Evolutionary conservation across 2,113 vertebrate genomes (phyloP), one percentile per base, ranked within the genome.

Genomic region (Python bivittatus): DNA sequence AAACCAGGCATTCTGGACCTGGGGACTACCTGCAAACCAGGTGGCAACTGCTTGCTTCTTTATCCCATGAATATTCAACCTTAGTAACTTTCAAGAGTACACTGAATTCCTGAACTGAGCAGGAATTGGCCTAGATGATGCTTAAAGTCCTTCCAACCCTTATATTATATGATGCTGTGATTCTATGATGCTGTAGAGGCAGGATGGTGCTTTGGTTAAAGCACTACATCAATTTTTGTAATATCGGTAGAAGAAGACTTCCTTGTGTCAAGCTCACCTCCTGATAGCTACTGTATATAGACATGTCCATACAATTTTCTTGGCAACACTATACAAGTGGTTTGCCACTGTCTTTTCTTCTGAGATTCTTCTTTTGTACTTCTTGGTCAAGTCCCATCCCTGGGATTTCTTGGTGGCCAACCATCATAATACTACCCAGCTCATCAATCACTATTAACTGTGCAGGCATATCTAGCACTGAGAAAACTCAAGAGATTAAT

Each of bases 401-500:
- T 68, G 64, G 29, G 64, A 68, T 68, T n/a, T 68, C 29, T 68
- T 68, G 29, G 12, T 68, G 64, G 12, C 29, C 64, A n/a, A 68
- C n/a, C 64, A 68, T 68, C 29, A 68, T 15, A 68, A n/a, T n/a
- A 33, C 11, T 68, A 68, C n/a, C n/a, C 64, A 68, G 29, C 29
- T 68, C 29, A 68, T 90, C 38, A 93, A 90, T 52, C 38, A 91
- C 68, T 88, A 61, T 91, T 91, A 95, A 64, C 2, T 15, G 4
- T 15, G 13, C 0, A 61, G 27, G 4, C 5, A 84, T 61, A 94
- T 54, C 44, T 44, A 17, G 6, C 3, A 54, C 88, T 48, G 38
- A 27, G 12, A 27, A 92, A 95, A 92, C 23, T 42, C 84, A 91
- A 64, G 54, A 93, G 90, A 85, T 90, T 93, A 93, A 93, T 96